These are phyloP conservation scores for Thamnaconus septentrionalis DNA, from an alignment of 2,113 vertebrate genomes.

Conservation along the genomic window DNA sequence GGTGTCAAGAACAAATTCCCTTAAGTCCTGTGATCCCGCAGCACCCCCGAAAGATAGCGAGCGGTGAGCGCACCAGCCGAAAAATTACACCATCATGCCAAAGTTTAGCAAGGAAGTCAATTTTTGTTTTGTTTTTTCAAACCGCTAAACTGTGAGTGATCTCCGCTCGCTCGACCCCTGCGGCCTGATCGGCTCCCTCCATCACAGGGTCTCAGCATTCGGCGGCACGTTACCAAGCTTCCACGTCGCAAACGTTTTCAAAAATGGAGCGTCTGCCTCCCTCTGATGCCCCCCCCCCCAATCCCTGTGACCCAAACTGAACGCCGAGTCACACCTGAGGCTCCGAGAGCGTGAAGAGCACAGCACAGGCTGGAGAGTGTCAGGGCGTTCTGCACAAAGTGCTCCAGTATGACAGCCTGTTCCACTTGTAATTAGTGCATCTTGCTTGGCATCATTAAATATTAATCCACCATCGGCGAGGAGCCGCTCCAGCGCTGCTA, in stretches of 20 bases:
- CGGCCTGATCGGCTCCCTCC: conserved; percentile 15
- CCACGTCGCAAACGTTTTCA: too few relatives aligned
- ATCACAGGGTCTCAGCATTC: conserved; percentile 17
- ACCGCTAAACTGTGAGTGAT: conserved; percentile 20
- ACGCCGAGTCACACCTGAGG: conserved; percentile 55
- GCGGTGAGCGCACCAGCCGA: background rate
- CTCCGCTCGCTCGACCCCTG: conserved; percentile 3
- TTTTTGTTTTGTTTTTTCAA: background rate
- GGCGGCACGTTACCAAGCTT: conserved; percentile 10
- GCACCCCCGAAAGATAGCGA: background rate
- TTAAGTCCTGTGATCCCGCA: conserved; percentile 10
- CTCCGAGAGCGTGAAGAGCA: conserved; percentile 47
- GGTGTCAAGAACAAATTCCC: conserved; percentile 18
- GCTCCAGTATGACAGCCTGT: conserved; percentile 55
- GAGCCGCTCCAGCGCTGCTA: conserved; percentile 46
- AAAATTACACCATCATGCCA: conserved; percentile 14
- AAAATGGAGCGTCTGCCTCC: conserved; percentile 1
- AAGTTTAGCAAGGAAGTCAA: conserved; percentile 8
- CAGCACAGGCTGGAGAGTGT: conserved; percentile 47
- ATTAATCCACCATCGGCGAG: conserved; percentile 63
- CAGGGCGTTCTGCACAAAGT: conserved; percentile 52
- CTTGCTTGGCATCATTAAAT: conserved; percentile 68
- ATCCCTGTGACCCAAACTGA: conserved; percentile 38
- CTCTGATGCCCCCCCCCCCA: conserved; percentile 28
- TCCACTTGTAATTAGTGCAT: conserved; percentile 72